A percentile compares a stretch with the other conserved stretches of the same genome.
These are phyloP conservation scores for Cyanoramphus novaezelandiae DNA, from an alignment of 2,113 vertebrate species.

Conservation along the genomic window DNA sequence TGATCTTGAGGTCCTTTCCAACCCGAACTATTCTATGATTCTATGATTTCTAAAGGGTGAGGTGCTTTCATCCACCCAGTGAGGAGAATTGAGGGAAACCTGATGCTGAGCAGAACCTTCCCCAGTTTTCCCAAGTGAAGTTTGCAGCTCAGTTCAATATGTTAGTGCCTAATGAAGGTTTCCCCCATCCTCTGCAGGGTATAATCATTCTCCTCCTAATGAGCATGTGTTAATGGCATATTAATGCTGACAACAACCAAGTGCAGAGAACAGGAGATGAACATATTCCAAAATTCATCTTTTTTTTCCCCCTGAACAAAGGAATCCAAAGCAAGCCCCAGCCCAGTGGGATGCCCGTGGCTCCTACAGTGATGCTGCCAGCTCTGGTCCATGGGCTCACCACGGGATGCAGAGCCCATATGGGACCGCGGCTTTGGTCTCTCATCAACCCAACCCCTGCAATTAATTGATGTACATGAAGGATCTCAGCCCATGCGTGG, in stretches of 20 bases:
- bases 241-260: slow-evolving; percentile 58
- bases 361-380: neutral
- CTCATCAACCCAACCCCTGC: neutral
- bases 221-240: slow-evolving; percentile 52
- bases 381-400: neutral
- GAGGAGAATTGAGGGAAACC: neutral
- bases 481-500: rapidly evolving
- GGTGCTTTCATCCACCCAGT: neutral
- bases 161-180: slow-evolving; percentile 54
- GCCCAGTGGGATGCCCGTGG: neutral
- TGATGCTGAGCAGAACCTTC: neutral
- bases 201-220: slow-evolving; percentile 49
- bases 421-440: neutral
- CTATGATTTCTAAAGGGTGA: too few relatives aligned
- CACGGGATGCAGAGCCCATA: rapidly evolving
- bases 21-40: too few relatives aligned
- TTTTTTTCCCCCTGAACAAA: neutral
- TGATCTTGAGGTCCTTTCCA: too few relatives aligned
- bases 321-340: neutral
- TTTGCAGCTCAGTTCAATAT: slow-evolving; percentile 36
- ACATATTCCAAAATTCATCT: slow-evolving; percentile 5
- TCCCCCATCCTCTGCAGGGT: slow-evolving; percentile 53
- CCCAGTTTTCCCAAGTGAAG: slow-evolving; percentile 34
- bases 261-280: slow-evolving; percentile 18
- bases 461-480: rapidly evolving